These are phyloP conservation scores for Drosophila simulans DNA, from an alignment of 1,140 invertebrate genomes.

Conservation along the genomic window DNA sequence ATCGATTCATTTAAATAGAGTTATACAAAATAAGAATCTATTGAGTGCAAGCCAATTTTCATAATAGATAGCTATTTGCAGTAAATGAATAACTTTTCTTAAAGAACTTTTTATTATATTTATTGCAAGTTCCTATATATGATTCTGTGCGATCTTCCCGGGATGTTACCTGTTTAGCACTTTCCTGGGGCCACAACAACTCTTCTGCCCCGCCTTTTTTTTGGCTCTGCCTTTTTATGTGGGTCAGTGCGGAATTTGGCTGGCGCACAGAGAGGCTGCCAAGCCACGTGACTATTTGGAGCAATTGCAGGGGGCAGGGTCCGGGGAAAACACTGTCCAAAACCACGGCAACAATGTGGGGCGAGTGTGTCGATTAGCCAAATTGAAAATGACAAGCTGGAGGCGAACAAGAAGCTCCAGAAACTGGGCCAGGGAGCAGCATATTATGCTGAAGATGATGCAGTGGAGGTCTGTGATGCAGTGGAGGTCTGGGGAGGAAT, in stretches of 20 bases:
- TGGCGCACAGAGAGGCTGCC: slow-evolving; percentile 35
- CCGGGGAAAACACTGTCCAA: slow-evolving; percentile 16
- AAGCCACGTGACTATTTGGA: slow-evolving; percentile 69
- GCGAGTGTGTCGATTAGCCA: slow-evolving; percentile 70
- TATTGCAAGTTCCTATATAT: too few species aligned
- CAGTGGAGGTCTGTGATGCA: slow-evolving; percentile 4
- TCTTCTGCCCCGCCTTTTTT: slow-evolving; percentile 42
- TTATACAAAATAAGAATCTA: too few species aligned
- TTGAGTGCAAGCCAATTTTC: too few species aligned
- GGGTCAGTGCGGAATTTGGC: slow-evolving; percentile 69
- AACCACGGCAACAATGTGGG: slow-evolving; percentile 48
- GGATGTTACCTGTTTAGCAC: background rate
- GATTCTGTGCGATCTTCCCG: background rate
- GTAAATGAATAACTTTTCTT: too few species aligned
- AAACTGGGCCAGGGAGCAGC: slow-evolving; percentile 45
- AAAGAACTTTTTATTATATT: too few species aligned
- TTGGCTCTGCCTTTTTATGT: slow-evolving; percentile 62
- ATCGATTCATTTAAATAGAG: too few species aligned
- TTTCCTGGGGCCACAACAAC: slow-evolving; percentile 14
- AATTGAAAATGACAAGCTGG: slow-evolving; percentile 76
- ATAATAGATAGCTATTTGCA: too few species aligned
- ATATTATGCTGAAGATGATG: slow-evolving; percentile 60
- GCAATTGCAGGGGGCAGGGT: slow-evolving; percentile 60
- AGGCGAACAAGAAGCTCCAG: slow-evolving; percentile 27
- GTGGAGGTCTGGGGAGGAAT: background rate